Evolutionary conservation across 2,888 invertebrate species (phyloP), one percentile per base, ranked within the genome.

Genomic region (Strigamia crassipes): DNA sequence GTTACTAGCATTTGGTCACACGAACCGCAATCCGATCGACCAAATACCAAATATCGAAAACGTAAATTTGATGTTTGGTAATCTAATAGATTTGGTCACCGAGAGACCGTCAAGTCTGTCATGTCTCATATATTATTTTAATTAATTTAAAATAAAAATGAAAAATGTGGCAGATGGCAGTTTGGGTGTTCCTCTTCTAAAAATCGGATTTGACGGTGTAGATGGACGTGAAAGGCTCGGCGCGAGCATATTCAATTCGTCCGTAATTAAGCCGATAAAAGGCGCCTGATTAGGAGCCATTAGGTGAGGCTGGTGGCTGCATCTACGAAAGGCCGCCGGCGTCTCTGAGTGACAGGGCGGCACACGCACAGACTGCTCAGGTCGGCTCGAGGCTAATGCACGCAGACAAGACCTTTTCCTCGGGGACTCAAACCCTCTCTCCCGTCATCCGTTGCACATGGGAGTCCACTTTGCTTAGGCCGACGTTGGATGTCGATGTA

Each of bases 261-360:
- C 56, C 78, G 51, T 81, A 81, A 81, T 81, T 81, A 81, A 81
- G 81, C 81, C 78, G 81, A 73, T 81, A 81, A 81, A 81, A 81
- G 81, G 78, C 78, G 31, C 46, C 81, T 81, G 78, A 81, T 81
- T 81, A 81, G 73, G 42, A 34, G 34, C 81, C 81, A 81, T 81
- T 81, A 81, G 77, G 66, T 66, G 23, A 66, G 27, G 21, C 81
- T 77, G 42, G 56, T 77, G 81, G 77, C 81, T 81, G 66, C 81
- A 66, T 81, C 41, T 41, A 23, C 51, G 73, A 42, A 41, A 27
- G 31, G 31, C 73, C 42, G 81, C 81, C 81, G 73, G 56, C 38
- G 31, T 41, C 66, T 21, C 21, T 77, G 81, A 81, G 77, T 81
- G 81, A 81, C 81, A 66, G 81, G 81, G 73, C 81, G 73, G 81